A percentile compares a stretch with the other conserved stretches of the same genome.
Conservation (phyloP, 2,113 vertebrate genomes). For the Tilapia sparmanii region DNA sequence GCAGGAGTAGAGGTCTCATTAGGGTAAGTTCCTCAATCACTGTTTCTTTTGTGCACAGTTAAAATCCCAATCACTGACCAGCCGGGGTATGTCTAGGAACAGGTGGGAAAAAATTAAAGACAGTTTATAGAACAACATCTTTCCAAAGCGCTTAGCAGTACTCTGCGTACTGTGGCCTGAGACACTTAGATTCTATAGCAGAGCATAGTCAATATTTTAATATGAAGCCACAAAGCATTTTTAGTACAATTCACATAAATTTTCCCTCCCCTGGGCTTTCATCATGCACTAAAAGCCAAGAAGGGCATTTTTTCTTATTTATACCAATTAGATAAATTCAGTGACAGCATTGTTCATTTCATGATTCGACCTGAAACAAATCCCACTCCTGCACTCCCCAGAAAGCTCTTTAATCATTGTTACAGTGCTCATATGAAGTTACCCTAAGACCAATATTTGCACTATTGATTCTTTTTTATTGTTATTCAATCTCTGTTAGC, state of each 20-base stretch:
- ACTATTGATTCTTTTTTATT: conserved; percentile 36
- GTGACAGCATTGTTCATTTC: conserved; percentile 3
- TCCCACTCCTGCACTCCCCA: background rate
- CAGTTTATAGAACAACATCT: background rate
- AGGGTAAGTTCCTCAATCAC: conserved; percentile 61
- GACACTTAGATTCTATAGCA: conserved; percentile 1
- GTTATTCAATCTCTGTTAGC: conserved; percentile 46
- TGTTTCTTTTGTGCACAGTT: background rate
- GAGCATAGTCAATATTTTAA: background rate
- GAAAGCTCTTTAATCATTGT: conserved; percentile 38
- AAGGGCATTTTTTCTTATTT: background rate
- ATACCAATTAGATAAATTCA: background rate
- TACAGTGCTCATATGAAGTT: conserved; percentile 17
- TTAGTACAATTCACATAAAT: background rate
- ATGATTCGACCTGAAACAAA: background rate
- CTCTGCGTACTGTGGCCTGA: background rate
- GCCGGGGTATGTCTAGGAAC: background rate
- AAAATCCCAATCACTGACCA: background rate
- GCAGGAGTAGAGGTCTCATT: conserved; percentile 62
- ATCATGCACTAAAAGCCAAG: background rate
- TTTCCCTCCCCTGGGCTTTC: background rate
- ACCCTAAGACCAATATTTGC: conserved; percentile 22
- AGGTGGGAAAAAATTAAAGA: background rate
- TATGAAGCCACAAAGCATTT: background rate
- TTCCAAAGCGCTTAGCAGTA: background rate